Base-by-base conservation (phyloP, 92 coral and sea anemone species). In the Phenganax stokvisi region DNA sequence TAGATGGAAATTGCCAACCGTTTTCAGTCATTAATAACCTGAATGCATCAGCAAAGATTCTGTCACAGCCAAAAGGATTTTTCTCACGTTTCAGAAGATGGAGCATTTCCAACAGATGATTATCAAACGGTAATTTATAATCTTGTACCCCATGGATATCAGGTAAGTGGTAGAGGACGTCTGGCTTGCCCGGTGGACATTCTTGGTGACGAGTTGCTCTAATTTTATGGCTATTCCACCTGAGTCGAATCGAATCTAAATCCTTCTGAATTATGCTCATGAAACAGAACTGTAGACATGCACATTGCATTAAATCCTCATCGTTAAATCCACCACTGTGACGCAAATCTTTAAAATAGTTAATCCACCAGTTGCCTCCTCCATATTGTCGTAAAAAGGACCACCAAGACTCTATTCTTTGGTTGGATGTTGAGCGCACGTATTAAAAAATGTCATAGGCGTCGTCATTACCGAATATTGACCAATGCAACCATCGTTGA, bases 101-200 rank as follows among this genome's bases (percentile, higher is more conserved):
- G 16, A 52, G 54, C 75, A 79, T 31, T 64, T 79, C 84, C 51
- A 67, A n/a, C 11, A 68, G 51, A 28, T 68, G 59, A 61, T 70
- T 8, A 68, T 67, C 63, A 69, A 80, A 67, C 16, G 60, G 69
- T 52, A 53, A 17, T 51, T 80, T 70, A 37, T 54, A 67, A 47
- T 28, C 84, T 69, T 30, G 64, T 54, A 67, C 75, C 29, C 67
- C 78, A 66, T 81, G 63, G 51, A 61, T 56, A 37, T 64, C 77
- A 31, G 85, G 67, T 85, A 85, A 47, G 85, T 77, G 74, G 80
- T 85, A 85, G 60, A 80, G 74, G 71, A 79, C 88, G 64, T 85
- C 88, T 62, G 88, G 88, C 56, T 79, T 80, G 81, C 88, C 88
- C 15, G 88, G 62, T 60, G 72, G 88, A 66, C 88, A 85, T 62